Conservation (phyloP, 2,797 vertebrate species). For the Falco cherrug region DNA sequence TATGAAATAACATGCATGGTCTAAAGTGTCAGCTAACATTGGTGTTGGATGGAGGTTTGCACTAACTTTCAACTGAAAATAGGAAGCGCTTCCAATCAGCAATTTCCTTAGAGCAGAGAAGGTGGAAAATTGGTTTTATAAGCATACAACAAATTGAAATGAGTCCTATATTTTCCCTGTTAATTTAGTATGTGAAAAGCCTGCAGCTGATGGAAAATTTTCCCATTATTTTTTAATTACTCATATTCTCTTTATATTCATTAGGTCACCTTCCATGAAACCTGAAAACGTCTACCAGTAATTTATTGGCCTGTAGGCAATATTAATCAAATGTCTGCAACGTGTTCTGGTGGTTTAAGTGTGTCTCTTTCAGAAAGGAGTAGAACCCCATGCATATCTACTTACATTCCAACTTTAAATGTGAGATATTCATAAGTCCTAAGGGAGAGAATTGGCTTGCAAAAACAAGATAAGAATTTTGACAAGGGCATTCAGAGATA, state of each 20-base stretch:
- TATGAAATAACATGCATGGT: background rate
- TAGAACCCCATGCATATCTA: background rate
- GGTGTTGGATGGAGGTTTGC: background rate
- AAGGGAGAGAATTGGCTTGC: background rate
- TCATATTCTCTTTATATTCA: background rate
- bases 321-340: background rate
- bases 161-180: background rate
- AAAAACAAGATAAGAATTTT: background rate
- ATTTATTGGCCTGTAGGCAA: background rate
- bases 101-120: background rate
- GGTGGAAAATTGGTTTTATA: conserved; percentile 34
- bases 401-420: background rate
- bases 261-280: background rate
- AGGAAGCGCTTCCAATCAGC: background rate
- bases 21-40: background rate
- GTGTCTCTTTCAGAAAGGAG: background rate
- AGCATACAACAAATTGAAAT: conserved; percentile 4
- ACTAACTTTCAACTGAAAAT: background rate
- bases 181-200: background rate
- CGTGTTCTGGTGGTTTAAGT: background rate
- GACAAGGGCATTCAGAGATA: background rate
- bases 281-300: background rate
- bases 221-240: background rate
- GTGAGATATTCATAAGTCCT: background rate
- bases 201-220: background rate